Evolutionary conservation across 1,140 invertebrate species (phyloP), one percentile per base, ranked within the genome.

Genomic region (Scylla paramamosain): DNA sequence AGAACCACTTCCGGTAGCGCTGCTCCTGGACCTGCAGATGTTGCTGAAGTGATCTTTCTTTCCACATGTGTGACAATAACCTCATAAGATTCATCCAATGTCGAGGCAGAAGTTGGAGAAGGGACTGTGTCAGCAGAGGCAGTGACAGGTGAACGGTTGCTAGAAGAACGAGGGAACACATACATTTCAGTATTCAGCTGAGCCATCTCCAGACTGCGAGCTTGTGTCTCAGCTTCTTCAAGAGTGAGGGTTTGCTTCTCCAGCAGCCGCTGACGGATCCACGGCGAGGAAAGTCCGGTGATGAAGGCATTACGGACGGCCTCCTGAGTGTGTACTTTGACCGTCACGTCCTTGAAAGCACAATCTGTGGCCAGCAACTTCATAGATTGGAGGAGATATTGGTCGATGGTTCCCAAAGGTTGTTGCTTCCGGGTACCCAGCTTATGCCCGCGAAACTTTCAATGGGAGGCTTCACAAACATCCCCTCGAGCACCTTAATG

Each of bases 11-110:
- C 10, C 14, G 4, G 31, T 12, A 28, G 31, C 12, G 14, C 4
- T 59, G 52, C 52, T 59, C 10, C 0, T 7, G 12, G 89, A 91
- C n/a, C 4, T 91, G 25, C 89, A 52, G 31, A 52, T 45, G 12
- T 7, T 46, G 89, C 20, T 29, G 89, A 91, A 91, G 45, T 91
- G 89, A 4, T 45, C 67, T 20, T 77, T 77, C n/a, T 77, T 77
- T 0, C 67, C 67, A n/a, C 67, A 77, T 20, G 8, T 77, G 67
- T 77, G 25, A n/a, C 67, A 77, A n/a, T n/a, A n/a, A n/a, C n/a
- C n/a, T n/a, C n/a, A n/a, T n/a, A n/a, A n/a, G n/a, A n/a, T n/a
- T n/a, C n/a, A n/a, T n/a, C n/a, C n/a, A n/a, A n/a, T n/a, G n/a
- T n/a, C n/a, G n/a, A n/a, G n/a, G 39, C 39, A n/a, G 67, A 3